These are phyloP conservation scores for Macaria liturata DNA, from an alignment of 2,888 invertebrate species.

Conservation along the genomic window DNA sequence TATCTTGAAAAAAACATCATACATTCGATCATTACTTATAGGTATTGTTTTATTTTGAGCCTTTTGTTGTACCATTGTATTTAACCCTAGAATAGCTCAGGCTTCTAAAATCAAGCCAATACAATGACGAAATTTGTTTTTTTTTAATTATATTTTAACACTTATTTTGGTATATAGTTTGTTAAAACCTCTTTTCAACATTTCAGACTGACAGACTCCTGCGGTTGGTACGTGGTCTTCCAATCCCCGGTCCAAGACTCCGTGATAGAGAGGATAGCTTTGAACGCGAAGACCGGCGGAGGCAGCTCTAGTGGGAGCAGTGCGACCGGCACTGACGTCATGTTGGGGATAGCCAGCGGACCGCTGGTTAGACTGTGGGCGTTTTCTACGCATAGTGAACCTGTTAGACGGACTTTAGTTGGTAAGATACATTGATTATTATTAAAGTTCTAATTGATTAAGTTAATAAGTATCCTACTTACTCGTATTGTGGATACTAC, in stretches of 20 bases:
- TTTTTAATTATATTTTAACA: too few species aligned
- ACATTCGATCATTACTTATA: too few species aligned
- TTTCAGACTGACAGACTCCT: slow-evolving; percentile 94
- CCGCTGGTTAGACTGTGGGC: slow-evolving; percentile 76
- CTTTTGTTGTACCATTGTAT: too few species aligned
- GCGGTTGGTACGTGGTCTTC: slow-evolving; percentile 98
- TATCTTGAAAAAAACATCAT: too few species aligned
- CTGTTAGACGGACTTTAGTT: slow-evolving; percentile 73
- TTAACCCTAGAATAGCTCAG: too few species aligned
- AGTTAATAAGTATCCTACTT: too few species aligned
- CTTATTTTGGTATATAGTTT: too few species aligned
- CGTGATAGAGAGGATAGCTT: slow-evolving; percentile 95
- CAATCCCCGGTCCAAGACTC: slow-evolving; percentile 96
- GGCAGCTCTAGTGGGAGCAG: slow-evolving; percentile 62
- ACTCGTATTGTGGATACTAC: too few species aligned
- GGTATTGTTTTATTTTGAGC: too few species aligned
- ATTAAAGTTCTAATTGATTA: too few species aligned
- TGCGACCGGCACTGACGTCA: slow-evolving; percentile 70
- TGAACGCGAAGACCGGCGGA: slow-evolving; percentile 86
- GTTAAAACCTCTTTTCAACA: not conserved
- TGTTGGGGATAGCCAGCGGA: slow-evolving; percentile 77
- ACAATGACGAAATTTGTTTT: too few species aligned
- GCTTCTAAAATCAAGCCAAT: too few species aligned
- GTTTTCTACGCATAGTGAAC: slow-evolving; percentile 77
- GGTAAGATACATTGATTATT: slow-evolving; percentile 48